These are phyloP conservation scores for Icerya purchasi DNA, from an alignment of 2,888 invertebrate species.

Conservation along the genomic window DNA sequence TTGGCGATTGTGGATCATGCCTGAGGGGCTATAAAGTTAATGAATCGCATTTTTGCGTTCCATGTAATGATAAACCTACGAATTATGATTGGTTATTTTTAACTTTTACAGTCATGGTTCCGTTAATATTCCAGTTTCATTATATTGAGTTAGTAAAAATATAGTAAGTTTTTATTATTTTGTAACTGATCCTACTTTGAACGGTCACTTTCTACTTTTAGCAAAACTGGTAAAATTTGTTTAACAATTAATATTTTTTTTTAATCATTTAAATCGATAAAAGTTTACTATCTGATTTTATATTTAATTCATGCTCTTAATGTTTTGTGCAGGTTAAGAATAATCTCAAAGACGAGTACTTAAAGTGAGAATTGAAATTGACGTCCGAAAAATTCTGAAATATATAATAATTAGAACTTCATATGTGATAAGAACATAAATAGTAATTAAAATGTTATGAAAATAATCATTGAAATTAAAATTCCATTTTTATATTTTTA, in stretches of 20 bases:
- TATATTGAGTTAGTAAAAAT: constrained; percentile 43
- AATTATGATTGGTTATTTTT: constrained; percentile 86
- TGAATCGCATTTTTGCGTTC: constrained; percentile 42
- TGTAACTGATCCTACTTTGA: too few species aligned
- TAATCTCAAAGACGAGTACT: too few species aligned
- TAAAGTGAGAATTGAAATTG: too few species aligned
- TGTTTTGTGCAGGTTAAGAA: too few species aligned
- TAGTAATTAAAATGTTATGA: too few species aligned
- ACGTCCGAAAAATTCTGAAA: too few species aligned
- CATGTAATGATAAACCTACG: constrained; percentile 49
- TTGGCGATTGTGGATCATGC: constrained; percentile 69
- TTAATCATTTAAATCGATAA: not conserved
- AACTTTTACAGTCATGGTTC: constrained; percentile 77
- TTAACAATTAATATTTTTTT: not conserved
- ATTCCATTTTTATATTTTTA: too few species aligned
- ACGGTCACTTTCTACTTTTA: not conserved
- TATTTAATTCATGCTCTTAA: constrained; percentile 8
- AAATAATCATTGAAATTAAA: too few species aligned
- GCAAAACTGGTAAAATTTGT: not conserved
- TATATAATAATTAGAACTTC: too few species aligned
- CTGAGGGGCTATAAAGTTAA: constrained; percentile 60
- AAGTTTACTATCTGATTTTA: constrained; percentile 1
- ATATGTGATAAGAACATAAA: too few species aligned
- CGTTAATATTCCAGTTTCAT: constrained; percentile 74
- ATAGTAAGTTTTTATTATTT: not conserved